phyloP scores from a whole-genome alignment of 2,797 vertebrate genomes.

The Choloepus didactylus region DNA sequence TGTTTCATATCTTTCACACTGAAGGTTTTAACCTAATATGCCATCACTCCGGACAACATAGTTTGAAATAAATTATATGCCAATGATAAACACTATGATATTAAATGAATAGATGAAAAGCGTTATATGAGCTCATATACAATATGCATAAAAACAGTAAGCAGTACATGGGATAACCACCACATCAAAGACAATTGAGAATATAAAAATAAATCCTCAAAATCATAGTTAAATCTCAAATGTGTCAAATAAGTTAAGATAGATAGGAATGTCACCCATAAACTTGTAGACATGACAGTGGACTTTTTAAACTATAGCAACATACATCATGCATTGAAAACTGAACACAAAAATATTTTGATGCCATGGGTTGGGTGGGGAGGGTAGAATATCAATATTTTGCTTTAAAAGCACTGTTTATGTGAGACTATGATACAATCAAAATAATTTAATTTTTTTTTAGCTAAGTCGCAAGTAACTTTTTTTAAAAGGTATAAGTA shows the following conservation, averaged over 20 bases:
- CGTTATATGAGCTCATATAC: neutral
- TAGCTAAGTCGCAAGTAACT: neutral
- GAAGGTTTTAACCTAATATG: conserved; percentile 55
- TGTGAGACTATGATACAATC: neutral
- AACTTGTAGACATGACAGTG: neutral
- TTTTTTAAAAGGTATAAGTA: neutral
- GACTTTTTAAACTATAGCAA: conserved; percentile 48
- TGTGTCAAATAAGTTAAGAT: conserved; percentile 38
- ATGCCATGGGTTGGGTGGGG: neutral
- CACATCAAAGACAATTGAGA: conserved; percentile 1
- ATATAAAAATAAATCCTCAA: conserved; percentile 31
- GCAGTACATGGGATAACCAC: neutral
- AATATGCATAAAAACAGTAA: conserved; percentile 50
- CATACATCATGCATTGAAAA: neutral
- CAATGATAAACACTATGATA: conserved; percentile 40
- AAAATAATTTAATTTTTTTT: neutral
- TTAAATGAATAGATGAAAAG: conserved; percentile 61
- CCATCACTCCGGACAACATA: neutral
- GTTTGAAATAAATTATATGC: conserved; percentile 58
- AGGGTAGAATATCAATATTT: neutral
- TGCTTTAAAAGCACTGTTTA: neutral
- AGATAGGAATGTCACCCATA: conserved; percentile 31
- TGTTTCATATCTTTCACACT: conserved; percentile 51
- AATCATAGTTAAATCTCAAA: conserved; percentile 56
- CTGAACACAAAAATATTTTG: neutral